Conservation (phyloP, 2,797 vertebrate species). For the Atherinosoma microstoma region DNA sequence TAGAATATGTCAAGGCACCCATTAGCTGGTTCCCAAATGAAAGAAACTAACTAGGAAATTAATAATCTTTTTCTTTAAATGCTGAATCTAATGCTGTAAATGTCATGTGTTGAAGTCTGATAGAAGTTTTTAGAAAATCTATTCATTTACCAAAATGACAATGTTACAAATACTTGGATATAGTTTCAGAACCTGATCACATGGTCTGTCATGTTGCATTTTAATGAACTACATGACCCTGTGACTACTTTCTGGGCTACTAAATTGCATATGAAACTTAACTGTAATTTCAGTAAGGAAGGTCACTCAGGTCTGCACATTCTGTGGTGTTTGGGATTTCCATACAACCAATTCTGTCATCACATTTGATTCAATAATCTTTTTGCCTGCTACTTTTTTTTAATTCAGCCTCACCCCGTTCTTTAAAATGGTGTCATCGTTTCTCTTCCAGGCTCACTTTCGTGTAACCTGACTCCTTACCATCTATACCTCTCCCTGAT, state of each 20-base stretch:
- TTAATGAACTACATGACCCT: neutral
- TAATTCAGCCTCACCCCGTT: no score
- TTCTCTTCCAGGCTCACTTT: no score
- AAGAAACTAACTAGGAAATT: slow-evolving; percentile 26
- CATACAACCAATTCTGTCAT: neutral
- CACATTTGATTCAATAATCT: neutral
- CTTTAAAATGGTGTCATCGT: no score
- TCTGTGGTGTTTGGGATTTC: neutral
- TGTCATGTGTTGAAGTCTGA: slow-evolving; percentile 18
- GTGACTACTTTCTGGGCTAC: neutral
- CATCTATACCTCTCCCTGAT: neutral
- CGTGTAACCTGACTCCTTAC: no score
- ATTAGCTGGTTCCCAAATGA: slow-evolving; percentile 47
- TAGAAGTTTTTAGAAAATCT: slow-evolving; percentile 4
- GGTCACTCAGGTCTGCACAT: neutral
- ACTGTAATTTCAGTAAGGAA: neutral
- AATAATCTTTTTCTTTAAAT: slow-evolving; percentile 34
- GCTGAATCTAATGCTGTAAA: slow-evolving; percentile 26
- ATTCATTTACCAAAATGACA: neutral
- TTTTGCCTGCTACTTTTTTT: neutral
- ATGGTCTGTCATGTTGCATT: neutral
- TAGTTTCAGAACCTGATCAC: neutral
- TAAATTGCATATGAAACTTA: neutral
- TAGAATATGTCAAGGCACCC: slow-evolving; percentile 58
- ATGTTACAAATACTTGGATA: no score